phyloP scores from a whole-genome alignment of 2,797 vertebrate genomes.

The Phalanger gymnotis region DNA sequence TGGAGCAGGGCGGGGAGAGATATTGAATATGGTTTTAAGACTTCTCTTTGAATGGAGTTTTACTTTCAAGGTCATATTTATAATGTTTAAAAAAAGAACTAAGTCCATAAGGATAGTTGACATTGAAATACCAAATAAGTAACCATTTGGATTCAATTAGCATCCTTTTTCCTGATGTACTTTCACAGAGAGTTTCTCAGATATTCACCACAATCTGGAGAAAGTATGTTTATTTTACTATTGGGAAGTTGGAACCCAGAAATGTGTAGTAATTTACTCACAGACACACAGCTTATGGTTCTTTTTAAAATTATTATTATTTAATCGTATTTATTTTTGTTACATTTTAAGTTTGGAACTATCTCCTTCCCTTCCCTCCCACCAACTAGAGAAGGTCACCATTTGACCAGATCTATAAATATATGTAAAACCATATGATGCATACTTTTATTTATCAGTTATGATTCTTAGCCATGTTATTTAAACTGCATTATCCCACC shows the following conservation, averaged over 20 bases:
- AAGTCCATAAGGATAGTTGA: conserved; percentile 52
- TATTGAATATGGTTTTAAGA: conserved; percentile 23
- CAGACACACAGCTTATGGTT: conserved; percentile 24
- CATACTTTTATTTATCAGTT: not conserved
- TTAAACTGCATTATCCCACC: not conserved
- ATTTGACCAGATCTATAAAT: not conserved
- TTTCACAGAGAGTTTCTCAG: conserved; percentile 17
- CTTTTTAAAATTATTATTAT: not conserved
- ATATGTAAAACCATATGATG: not conserved
- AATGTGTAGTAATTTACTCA: conserved; percentile 41
- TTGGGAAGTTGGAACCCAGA: conserved; percentile 43
- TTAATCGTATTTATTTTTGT: not conserved
- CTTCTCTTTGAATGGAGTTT: conserved; percentile 53
- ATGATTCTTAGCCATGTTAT: not conserved
- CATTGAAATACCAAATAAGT: conserved; percentile 53
- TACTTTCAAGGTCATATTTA: conserved; percentile 40
- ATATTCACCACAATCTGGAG: conserved; percentile 26
- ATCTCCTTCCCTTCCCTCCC: too few relatives aligned
- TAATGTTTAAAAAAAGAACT: conserved; percentile 50
- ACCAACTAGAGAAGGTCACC: not conserved
- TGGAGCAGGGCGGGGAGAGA: not conserved
- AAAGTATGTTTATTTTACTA: conserved; percentile 17
- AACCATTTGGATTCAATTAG: conserved; percentile 52
- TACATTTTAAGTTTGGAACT: too few relatives aligned
- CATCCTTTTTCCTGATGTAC: conserved; percentile 31